Percentiles rank a stretch among this genome's conserved stretches.
These are phyloP conservation scores for Epirrhoe tristata DNA, from an alignment of 2,888 invertebrate species.

Conservation along the genomic window DNA sequence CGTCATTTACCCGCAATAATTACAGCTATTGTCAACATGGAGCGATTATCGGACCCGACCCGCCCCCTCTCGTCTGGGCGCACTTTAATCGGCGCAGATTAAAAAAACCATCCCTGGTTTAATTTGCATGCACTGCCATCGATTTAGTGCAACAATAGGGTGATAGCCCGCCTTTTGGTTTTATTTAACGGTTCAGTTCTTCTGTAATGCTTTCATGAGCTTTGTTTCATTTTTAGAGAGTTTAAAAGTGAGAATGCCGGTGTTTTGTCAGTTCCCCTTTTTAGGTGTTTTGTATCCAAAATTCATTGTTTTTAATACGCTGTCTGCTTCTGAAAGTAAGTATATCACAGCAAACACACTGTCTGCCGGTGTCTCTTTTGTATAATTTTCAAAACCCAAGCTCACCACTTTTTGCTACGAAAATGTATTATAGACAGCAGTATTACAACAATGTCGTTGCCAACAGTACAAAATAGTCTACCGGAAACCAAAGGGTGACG, in stretches of 20 bases:
- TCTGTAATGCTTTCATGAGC: conserved; percentile 43
- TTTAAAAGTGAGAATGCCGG: conserved; percentile 14
- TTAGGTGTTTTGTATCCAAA: conserved; percentile 2
- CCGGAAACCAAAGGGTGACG: conserved; percentile 36
- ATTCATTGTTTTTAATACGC: background rate
- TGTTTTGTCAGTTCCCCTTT: conserved; percentile 14
- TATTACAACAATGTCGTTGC: conserved; percentile 16
- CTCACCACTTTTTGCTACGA: too few relatives aligned
- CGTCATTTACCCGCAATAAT: conserved; percentile 56
- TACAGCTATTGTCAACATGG: conserved; percentile 63
- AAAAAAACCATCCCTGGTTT: conserved; percentile 58
- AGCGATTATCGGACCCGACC: conserved; percentile 56
- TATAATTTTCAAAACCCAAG: too few relatives aligned
- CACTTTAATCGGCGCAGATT: conserved; percentile 57
- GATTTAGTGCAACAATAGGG: conserved; percentile 60
- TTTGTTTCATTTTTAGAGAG: conserved; percentile 30
- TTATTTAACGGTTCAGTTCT: conserved; percentile 34
- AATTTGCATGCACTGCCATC: conserved; percentile 63
- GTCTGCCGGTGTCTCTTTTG: too few relatives aligned
- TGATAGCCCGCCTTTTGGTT: conserved; percentile 31
- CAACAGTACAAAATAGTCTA: conserved; percentile 12
- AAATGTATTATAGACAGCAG: background rate
- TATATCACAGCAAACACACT: too few relatives aligned
- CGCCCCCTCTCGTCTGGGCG: conserved; percentile 47
- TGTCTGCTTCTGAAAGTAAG: too few relatives aligned